These are phyloP conservation scores for Cololabis saira DNA, from an alignment of 2,113 vertebrate genomes.

Conservation along the genomic window DNA sequence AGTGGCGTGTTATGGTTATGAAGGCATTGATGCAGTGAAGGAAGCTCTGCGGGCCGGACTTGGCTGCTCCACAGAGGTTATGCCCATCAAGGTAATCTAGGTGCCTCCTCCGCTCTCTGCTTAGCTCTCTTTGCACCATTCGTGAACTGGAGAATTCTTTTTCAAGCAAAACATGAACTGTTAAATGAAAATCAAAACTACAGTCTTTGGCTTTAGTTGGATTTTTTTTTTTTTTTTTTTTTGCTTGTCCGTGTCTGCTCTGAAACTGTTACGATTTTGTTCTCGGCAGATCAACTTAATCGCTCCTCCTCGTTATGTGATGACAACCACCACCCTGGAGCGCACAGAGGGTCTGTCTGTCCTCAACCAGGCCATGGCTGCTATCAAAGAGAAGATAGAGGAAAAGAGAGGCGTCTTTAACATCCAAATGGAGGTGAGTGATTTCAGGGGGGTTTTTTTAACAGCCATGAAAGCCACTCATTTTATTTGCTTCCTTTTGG, in stretches of 20 bases:
- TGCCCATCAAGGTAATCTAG: constrained; percentile 94
- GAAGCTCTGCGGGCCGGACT: constrained; percentile 95
- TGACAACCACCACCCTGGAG: constrained; percentile 98
- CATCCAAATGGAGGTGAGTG: constrained; percentile 94
- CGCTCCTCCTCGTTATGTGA: constrained; percentile 97
- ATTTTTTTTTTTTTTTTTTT: neutral
- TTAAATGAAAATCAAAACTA: too few relatives aligned
- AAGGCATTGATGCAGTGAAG: constrained; percentile 98
- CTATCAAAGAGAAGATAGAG: constrained; percentile 98
- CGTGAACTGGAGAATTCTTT: too few relatives aligned
- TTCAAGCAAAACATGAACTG: too few relatives aligned
- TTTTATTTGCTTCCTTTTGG: neutral
- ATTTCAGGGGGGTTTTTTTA: neutral
- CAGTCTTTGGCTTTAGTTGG: neutral
- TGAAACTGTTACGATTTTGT: neutral
- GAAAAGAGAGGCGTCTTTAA: constrained; percentile 98
- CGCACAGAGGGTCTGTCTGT: constrained; percentile 97
- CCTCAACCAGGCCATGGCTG: constrained; percentile 97
- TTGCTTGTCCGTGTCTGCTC: too few relatives aligned
- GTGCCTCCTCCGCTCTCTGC: too few relatives aligned
- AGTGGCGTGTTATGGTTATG: constrained; percentile 97
- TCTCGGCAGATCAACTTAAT: constrained; percentile 93
- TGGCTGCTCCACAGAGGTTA: constrained; percentile 93
- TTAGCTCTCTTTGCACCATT: too few relatives aligned
- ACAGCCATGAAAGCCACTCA: neutral